Conservation (phyloP, 2,797 vertebrate species). For the Pteropus rufus region DNA sequence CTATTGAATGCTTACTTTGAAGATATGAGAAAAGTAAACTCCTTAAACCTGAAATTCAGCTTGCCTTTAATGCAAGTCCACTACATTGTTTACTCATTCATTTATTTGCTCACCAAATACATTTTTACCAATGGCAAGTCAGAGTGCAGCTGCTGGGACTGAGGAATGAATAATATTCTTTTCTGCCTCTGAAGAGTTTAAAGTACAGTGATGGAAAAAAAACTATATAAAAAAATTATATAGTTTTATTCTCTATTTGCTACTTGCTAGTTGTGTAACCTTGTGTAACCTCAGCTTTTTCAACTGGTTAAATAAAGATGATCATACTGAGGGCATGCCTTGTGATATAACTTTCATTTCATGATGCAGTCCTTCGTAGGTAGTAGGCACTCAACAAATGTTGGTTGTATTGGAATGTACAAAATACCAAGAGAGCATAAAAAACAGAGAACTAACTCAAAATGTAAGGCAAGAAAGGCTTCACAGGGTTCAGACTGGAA, state of each 20-base stretch:
- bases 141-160: background rate
- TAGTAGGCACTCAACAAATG: background rate
- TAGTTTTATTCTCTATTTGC: background rate
- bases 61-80: conserved; percentile 3
- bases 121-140: conserved; percentile 3
- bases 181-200: background rate
- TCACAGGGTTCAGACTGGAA: background rate
- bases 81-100: background rate
- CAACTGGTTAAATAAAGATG: background rate
- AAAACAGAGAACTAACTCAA: background rate
- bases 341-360: background rate
- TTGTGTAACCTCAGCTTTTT: background rate
- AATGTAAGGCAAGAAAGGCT: background rate
- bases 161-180: background rate
- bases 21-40: conserved; percentile 8
- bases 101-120: conserved; percentile 28
- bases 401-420: background rate
- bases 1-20: background rate
- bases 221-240: background rate
- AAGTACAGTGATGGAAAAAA: background rate
- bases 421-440: background rate
- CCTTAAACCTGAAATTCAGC: background rate
- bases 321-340: background rate
- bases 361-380: background rate
- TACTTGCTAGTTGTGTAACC: background rate